Evolutionary conservation across 2,888 invertebrate genomes (phyloP).

Genomic region (Stictocephala bisonia): DNA sequence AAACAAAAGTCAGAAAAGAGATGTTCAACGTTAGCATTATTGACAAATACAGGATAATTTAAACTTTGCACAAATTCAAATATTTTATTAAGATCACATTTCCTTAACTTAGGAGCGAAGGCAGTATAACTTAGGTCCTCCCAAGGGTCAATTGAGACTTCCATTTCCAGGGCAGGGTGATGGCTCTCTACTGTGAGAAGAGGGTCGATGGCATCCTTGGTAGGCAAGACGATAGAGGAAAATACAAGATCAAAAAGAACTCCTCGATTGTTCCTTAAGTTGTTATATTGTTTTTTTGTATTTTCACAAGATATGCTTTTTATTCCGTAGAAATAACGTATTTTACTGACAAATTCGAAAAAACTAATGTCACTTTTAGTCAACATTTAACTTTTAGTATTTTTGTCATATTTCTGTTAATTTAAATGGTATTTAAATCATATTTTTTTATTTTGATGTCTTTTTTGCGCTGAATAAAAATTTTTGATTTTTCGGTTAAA

Average conservation of each 20-base stretch:
- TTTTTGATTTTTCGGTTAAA: too few species aligned
- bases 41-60: neutral
- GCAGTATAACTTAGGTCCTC: neutral
- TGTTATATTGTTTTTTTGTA: neutral
- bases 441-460: too few species aligned
- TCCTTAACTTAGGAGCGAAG: neutral
- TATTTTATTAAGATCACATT: neutral
- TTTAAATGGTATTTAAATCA: too few species aligned
- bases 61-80: neutral
- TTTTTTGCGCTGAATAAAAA: too few species aligned
- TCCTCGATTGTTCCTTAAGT: neutral
- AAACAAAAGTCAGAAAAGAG: neutral
- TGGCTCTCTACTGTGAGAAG: neutral
- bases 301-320: too few species aligned
- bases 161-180: conserved; percentile 1
- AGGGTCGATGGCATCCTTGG: neutral
- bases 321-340: too few species aligned
- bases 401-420: too few species aligned
- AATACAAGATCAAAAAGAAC: neutral
- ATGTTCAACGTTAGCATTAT: neutral
- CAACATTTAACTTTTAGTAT: too few species aligned
- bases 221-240: neutral
- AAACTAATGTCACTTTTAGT: too few species aligned
- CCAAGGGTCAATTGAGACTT: neutral
- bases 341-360: too few species aligned